Conservation (phyloP, 2,113 vertebrate genomes). For the Agelaius tricolor region DNA sequence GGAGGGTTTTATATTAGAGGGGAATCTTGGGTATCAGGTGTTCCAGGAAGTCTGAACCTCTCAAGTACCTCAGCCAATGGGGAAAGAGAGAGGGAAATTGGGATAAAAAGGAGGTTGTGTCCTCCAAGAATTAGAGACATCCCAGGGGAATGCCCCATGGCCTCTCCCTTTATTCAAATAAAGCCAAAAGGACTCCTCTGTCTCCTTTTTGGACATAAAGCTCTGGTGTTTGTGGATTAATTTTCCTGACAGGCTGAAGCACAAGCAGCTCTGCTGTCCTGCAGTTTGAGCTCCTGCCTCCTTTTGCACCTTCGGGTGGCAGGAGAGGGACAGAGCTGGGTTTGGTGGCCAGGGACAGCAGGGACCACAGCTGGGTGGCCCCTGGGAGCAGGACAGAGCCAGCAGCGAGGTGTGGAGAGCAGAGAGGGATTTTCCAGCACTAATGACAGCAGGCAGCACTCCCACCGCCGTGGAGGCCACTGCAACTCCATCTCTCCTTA, state of each 20-base stretch:
- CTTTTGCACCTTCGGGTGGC: not conserved
- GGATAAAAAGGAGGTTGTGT: too few species aligned
- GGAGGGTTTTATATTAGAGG: too few species aligned
- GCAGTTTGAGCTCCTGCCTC: not conserved
- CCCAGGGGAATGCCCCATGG: too few species aligned
- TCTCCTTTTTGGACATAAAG: too few species aligned
- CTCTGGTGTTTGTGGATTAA: too few species aligned
- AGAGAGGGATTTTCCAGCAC: not conserved
- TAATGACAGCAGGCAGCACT: constrained; percentile 46
- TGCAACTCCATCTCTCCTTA: constrained; percentile 58
- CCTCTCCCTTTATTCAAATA: too few species aligned
- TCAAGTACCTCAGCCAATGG: too few species aligned
- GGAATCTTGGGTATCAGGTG: too few species aligned
- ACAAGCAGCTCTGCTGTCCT: rapidly evolving
- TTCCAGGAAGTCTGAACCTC: too few species aligned
- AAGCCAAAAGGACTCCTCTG: too few species aligned
- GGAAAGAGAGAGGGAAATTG: too few species aligned
- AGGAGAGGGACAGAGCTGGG: not conserved
- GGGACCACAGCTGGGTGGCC: not conserved
- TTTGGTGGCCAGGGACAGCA: not conserved
- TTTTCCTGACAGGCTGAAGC: not conserved
- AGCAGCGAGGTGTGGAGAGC: constrained; percentile 43
- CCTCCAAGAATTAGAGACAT: too few species aligned
- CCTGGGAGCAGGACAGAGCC: not conserved
- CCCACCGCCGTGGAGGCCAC: not conserved